phyloP scores from a whole-genome alignment of 1,140 invertebrate genomes.

The Drusus annulatus region DNA sequence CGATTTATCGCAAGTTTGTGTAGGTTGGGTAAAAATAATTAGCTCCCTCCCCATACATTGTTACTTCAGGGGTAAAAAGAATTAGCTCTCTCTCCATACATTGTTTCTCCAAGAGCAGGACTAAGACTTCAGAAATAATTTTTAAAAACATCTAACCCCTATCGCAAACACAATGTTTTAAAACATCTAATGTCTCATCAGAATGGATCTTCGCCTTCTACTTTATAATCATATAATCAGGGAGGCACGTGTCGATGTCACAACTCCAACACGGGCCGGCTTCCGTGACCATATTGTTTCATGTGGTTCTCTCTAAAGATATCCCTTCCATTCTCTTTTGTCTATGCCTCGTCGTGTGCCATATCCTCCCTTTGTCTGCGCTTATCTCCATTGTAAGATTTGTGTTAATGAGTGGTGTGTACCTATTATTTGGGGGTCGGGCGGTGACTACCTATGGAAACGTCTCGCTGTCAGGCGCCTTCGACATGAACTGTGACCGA shows the following conservation, averaged over 20 bases:
- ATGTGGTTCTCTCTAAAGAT: not conserved
- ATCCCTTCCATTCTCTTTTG: constrained; percentile 18
- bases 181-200: too few relatives aligned
- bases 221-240: too few relatives aligned
- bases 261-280: not conserved
- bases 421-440: not conserved
- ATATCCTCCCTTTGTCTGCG: constrained; percentile 22
- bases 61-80: too few relatives aligned
- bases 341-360: constrained; percentile 7
- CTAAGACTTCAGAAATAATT: too few relatives aligned
- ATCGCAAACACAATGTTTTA: too few relatives aligned
- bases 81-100: too few relatives aligned
- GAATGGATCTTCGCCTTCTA: not conserved
- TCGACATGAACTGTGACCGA: not conserved
- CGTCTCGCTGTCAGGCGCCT: not conserved
- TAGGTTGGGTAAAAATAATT: too few relatives aligned
- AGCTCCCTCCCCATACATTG: too few relatives aligned
- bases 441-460: not conserved
- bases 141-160: too few relatives aligned
- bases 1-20: too few relatives aligned
- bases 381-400: constrained; percentile 27
- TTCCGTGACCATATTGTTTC: constrained; percentile 12
- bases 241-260: not conserved
- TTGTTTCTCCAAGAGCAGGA: too few relatives aligned
- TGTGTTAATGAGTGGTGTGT: constrained; percentile 1